Base-by-base conservation (phyloP, 1,140 invertebrate genomes). In the Zaprionus nigranus region DNA sequence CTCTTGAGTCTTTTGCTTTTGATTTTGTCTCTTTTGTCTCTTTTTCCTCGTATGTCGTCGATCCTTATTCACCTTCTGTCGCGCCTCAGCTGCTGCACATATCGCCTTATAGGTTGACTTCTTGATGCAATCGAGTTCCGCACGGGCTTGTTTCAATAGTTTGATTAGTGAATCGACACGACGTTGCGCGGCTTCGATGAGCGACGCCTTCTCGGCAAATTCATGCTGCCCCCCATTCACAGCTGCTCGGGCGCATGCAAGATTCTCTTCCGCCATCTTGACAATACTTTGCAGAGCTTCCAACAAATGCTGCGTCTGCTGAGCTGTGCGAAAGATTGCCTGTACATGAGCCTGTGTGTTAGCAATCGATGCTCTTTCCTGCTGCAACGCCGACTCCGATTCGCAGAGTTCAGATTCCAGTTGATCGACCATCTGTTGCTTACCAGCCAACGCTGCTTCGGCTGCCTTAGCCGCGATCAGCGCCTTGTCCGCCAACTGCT, bases 401-500 rank as follows among this genome's bases (percentile, higher is more conserved):
- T 95, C 95, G 24, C 93, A 93, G 0, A 95, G 93, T 75, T 95
- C 94, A 51, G 94, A 93, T 36, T 94, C 93, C 0, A 95, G 80
- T 64, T 95, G 94, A 40, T 95, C 94, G 0, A 95, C 93, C 3
- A 95, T 93, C 36, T 94, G 93, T 78, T 95, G 93, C 77, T 96
- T 96, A 0, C 94, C 94, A 3, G 94, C 93, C 0, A 96, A 90
- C 0, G 94, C 95, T 0, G 95, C 95, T 72, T 95, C 94, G 0
- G 95, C 95, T 1, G 95, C 95, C 85, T 95, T 5, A 94, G 95
- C 53, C 94, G 95, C 91, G 94, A 94, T 22, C 4, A 94, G 74
- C 0, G 95, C 95, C 83, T 95, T 95, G 56, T 95, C 95, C 0
- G 95, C 95, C 60, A 96, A 78, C 91, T 95, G 95, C 15, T 94